A percentile compares a stretch with the other conserved stretches of the same genome.
Evolutionary conservation across 1,140 invertebrate genomes (phyloP).

Genomic region (Leptinotarsa lineolata): DNA sequence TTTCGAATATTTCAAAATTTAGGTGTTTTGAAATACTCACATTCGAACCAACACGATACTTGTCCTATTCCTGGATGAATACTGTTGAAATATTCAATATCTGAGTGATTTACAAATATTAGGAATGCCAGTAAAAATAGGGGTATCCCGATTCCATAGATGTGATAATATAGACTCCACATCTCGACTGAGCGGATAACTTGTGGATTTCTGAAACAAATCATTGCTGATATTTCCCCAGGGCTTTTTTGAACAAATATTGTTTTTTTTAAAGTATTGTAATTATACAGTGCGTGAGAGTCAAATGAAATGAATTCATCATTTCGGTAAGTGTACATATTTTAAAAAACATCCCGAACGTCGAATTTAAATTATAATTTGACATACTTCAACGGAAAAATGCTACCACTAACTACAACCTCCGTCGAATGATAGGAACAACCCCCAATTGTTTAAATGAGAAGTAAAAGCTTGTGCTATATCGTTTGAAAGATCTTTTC

Average conservation of each 20-base stretch:
- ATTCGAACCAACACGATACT: conserved; percentile 18
- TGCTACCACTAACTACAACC: too few species aligned
- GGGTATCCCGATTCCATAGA: neutral
- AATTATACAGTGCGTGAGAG: neutral
- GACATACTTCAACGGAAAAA: too few species aligned
- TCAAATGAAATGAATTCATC: too few species aligned
- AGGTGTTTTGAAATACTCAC: neutral
- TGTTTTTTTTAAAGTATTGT: neutral
- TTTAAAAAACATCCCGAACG: too few species aligned
- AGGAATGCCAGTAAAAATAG: neutral
- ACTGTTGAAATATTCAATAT: neutral
- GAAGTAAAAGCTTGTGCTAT: too few species aligned
- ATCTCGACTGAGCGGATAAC: neutral
- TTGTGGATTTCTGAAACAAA: conserved; percentile 6
- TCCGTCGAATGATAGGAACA: too few species aligned
- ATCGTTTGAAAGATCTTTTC: too few species aligned
- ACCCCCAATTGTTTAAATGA: too few species aligned
- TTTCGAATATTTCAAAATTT: neutral
- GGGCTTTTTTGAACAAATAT: neutral
- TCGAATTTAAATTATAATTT: too few species aligned
- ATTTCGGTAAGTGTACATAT: too few species aligned
- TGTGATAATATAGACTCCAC: conserved; percentile 20
- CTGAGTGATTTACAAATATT: neutral
- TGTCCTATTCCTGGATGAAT: conserved; percentile 24
- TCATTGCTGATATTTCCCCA: neutral